A percentile compares a stretch with the other conserved stretches of the same genome.
Conservation (phyloP, 2,888 invertebrate genomes). For the Bedellia somnulentella region DNA sequence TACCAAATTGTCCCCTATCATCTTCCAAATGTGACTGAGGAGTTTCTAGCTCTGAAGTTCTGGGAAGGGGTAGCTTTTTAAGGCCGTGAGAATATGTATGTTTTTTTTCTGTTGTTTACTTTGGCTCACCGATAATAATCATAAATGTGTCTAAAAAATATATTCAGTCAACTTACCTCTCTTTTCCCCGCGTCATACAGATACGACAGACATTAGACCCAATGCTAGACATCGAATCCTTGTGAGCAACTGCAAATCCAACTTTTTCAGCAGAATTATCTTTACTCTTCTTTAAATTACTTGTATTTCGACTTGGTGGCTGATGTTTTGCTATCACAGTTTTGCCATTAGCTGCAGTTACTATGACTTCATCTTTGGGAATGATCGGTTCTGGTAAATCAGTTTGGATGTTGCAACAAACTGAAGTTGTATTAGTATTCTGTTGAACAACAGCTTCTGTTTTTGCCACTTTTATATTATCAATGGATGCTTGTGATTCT, state of each 20-base stretch:
- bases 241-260: constrained; percentile 26
- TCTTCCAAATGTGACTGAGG: no score
- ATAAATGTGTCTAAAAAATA: no score
- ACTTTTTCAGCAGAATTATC: constrained; percentile 32
- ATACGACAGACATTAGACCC: constrained; percentile 67
- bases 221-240: constrained; percentile 53
- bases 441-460: no score
- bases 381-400: constrained; percentile 13
- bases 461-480: no score
- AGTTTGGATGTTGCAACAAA: constrained; percentile 16
- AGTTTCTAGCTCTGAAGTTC: no score
- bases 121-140: no score
- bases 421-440: neutral
- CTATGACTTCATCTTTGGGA: constrained; percentile 30
- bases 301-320: constrained; percentile 12
- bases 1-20: no score
- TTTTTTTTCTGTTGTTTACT: no score
- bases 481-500: no score
- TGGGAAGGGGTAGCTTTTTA: no score
- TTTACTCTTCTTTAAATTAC: constrained; percentile 36
- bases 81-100: no score
- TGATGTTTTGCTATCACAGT: constrained; percentile 21
- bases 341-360: constrained; percentile 19
- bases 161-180: no score
- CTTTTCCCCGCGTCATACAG: constrained; percentile 53